A percentile compares a stretch with the other conserved stretches of the same genome.
These are phyloP conservation scores for Ciconia boyciana DNA, from an alignment of 2,113 vertebrate species.

Conservation along the genomic window DNA sequence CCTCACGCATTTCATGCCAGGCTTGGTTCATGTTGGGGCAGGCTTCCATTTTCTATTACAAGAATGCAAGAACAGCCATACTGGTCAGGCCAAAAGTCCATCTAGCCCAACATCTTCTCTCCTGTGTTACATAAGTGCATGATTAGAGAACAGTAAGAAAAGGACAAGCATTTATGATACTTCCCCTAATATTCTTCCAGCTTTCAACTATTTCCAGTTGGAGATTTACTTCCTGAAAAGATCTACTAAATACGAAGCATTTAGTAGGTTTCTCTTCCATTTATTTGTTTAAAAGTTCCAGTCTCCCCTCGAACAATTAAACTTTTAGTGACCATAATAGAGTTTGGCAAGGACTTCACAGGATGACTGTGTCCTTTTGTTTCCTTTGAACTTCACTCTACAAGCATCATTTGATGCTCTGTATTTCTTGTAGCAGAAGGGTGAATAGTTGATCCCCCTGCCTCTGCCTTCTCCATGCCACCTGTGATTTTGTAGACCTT, in stretches of 20 bases:
- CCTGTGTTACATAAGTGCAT: background rate
- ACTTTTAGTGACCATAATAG: background rate
- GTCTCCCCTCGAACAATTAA: background rate
- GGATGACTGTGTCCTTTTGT: background rate
- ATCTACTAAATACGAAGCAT: background rate
- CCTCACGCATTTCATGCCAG: background rate
- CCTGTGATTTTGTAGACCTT: background rate
- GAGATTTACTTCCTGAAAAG: background rate
- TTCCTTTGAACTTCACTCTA: background rate
- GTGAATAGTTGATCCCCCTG: background rate
- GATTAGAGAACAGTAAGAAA: background rate
- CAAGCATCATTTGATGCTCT: background rate
- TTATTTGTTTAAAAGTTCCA: background rate
- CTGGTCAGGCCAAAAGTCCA: background rate
- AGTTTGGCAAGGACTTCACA: background rate
- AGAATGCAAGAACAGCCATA: background rate
- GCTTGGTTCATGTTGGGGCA: accelerated
- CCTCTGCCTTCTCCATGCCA: background rate
- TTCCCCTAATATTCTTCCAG: background rate
- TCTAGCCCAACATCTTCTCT: background rate
- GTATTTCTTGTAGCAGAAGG: background rate
- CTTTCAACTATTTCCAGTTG: background rate
- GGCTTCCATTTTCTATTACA: background rate
- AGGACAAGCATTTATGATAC: background rate
- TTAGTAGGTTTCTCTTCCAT: background rate